These are phyloP conservation scores for Lates japonicus DNA, from an alignment of 2,797 vertebrate genomes.

Conservation along the genomic window DNA sequence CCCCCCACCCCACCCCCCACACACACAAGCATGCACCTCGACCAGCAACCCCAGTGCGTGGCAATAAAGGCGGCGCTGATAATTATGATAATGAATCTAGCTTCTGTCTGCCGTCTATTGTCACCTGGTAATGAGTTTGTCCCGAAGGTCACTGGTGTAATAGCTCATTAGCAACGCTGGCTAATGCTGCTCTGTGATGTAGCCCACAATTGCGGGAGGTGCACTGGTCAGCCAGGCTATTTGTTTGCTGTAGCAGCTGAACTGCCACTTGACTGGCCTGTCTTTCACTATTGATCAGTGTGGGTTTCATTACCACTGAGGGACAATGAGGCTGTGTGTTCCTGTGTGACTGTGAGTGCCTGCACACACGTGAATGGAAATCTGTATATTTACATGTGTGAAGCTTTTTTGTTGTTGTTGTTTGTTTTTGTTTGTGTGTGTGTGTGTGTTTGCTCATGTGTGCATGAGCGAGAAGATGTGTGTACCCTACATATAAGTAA, in stretches of 20 bases:
- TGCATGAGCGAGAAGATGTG: not conserved
- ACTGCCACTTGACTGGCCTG: constrained; percentile 27
- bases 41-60: constrained; percentile 55
- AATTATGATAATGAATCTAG: constrained; percentile 80
- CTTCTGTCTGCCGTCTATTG: constrained; percentile 72
- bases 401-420: not conserved
- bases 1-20: constrained; percentile 18
- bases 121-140: constrained; percentile 80
- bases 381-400: not conserved
- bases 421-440: not conserved
- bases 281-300: constrained; percentile 59
- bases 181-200: constrained; percentile 61
- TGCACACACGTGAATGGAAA: not conserved
- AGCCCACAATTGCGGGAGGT: constrained; percentile 50
- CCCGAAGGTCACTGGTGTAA: constrained; percentile 76
- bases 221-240: constrained; percentile 56
- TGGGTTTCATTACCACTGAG: constrained; percentile 47
- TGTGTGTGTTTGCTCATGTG: too few relatives aligned
- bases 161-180: constrained; percentile 76
- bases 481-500: too few relatives aligned
- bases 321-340: constrained; percentile 8
- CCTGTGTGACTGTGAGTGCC: not conserved
- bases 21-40: constrained; percentile 26
- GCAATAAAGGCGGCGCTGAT: constrained; percentile 66
- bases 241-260: constrained; percentile 55